Evolutionary conservation across 1,140 invertebrate species (phyloP), one percentile per base, ranked within the genome.

Genomic region (Chironomus tepperi): DNA sequence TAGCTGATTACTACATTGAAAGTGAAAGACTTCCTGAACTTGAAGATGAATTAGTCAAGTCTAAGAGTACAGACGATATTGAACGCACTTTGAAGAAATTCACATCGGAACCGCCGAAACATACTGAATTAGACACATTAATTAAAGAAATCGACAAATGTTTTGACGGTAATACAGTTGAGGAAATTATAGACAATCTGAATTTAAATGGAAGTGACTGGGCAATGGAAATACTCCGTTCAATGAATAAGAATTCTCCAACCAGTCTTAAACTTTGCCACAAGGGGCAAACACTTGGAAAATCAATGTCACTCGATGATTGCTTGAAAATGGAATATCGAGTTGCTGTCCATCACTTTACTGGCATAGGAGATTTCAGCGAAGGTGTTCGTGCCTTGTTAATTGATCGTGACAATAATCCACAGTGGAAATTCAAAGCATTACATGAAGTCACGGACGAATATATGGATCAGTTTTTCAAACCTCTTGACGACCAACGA

Each of bases 241-340:
- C 83, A 1, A 80, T 99, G 5, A 83, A 83, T 7, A 91, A 93
- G 84, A 92, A 98, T 90, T 98, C 95, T 7, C 98, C 98, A 0
- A 94, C 93, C 12, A 95, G 96, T 18, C 80, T 99, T 76, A 98
- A 97, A 86, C 86, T 99, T 3, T 93, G 95, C 0, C 86, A 93
- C 74, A 86, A 88, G 75, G 88, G 92, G 75, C 80, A 98, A 43
- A 86, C 92, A 77, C 83, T 88, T 76, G 97, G 96, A 7, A 84
- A 85, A 1, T 86, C 88, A 73, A 83, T 93, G 78, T 90, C 85
- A 73, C 85, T 99, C 74, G 84, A 88, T 43, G 93, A 99, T 77
- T 95, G 93, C 81, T 86, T 99, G 1, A 87, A 89, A 75, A 95
- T 97, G 89, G 98, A 99, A 84, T 34, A 34, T 34, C 24, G 24